These are phyloP conservation scores for Neoseiulus cucumeris DNA, from an alignment of 1,140 invertebrate species.

Conservation along the genomic window DNA sequence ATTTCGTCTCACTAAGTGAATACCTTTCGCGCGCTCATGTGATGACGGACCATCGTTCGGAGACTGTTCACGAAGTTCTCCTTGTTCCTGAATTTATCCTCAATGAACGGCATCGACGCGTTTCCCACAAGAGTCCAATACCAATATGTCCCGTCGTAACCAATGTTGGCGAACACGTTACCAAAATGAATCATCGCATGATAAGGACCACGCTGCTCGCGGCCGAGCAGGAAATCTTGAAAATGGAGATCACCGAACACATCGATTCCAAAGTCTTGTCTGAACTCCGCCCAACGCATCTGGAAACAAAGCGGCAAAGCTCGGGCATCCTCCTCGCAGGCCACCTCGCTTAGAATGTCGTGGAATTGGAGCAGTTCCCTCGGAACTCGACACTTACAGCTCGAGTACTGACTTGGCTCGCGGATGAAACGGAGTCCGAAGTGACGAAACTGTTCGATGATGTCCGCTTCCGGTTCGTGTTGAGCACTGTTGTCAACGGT, in stretches of 20 bases:
- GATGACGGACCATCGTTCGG: conserved; percentile 1
- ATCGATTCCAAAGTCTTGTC: neutral
- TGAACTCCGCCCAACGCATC: neutral
- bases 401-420: neutral
- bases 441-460: neutral
- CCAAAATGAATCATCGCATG: neutral
- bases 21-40: neutral
- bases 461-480: neutral
- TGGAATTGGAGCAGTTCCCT: neutral
- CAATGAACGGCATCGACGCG: neutral
- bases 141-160: neutral
- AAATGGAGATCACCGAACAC: conserved; percentile 1
- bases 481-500: neutral
- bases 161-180: neutral
- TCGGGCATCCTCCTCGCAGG: neutral
- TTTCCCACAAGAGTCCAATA: neutral
- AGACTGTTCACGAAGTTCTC: neutral
- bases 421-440: neutral
- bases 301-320: neutral
- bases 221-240: neutral
- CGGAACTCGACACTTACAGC: neutral
- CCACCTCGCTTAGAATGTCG: neutral
- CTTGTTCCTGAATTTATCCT: neutral
- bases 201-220: neutral
- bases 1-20: too few relatives aligned